Evolutionary conservation across 2,797 vertebrate species (phyloP).

Genomic region (Fringilla coelebs): DNA sequence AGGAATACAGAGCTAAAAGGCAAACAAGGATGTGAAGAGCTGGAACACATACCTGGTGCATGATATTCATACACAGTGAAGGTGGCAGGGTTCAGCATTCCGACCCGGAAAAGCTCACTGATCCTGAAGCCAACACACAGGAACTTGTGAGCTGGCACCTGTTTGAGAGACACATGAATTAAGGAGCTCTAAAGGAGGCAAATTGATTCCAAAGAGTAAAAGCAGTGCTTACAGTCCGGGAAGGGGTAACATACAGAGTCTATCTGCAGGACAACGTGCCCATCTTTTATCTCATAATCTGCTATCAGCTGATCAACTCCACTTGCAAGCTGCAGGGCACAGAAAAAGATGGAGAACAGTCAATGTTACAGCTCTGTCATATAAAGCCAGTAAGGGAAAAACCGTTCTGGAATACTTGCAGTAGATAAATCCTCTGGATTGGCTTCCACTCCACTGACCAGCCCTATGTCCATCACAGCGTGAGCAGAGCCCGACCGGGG

Average conservation of each 20-base stretch:
- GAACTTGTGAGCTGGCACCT: constrained; percentile 83
- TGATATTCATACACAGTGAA: constrained; percentile 87
- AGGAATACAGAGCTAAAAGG: background rate
- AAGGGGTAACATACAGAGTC: constrained; percentile 72
- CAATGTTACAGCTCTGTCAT: background rate
- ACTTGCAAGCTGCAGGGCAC: constrained; percentile 78
- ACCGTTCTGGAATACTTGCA: constrained; percentile 60
- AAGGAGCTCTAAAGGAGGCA: background rate
- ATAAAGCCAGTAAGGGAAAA: background rate
- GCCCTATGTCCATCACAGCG: constrained; percentile 87
- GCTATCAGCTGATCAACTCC: constrained; percentile 75
- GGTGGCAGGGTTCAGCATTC: constrained; percentile 74
- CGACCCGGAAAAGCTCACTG: constrained; percentile 79
- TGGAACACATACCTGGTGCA: constrained; percentile 76
- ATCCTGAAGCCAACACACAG: constrained; percentile 86
- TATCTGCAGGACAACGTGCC: constrained; percentile 81
- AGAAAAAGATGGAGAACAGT: background rate
- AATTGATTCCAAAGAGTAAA: background rate
- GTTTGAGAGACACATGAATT: background rate
- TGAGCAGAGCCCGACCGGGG: constrained; percentile 75
- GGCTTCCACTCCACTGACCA: constrained; percentile 84
- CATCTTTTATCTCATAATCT: constrained; percentile 81
- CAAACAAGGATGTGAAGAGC: background rate
- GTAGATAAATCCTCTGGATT: constrained; percentile 80
- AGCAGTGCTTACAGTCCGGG: background rate